Conservation (phyloP, 2,113 vertebrate genomes). For the Istiophorus platypterus region DNA sequence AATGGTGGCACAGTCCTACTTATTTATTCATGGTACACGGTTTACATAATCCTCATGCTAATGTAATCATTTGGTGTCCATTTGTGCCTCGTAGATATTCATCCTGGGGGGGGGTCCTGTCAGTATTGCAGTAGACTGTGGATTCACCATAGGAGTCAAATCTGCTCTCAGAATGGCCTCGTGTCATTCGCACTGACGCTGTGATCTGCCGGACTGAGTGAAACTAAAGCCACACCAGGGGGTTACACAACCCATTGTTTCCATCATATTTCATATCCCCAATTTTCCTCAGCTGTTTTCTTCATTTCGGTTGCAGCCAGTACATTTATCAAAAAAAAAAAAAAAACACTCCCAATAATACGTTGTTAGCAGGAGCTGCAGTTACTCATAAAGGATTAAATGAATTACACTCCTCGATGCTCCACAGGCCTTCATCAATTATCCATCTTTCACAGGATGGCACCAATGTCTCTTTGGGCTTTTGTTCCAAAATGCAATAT, state of each 20-base stretch:
- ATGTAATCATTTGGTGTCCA: slow-evolving; percentile 68
- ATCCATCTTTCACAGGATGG: slow-evolving; percentile 50
- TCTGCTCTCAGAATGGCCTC: slow-evolving; percentile 33
- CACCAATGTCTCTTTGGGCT: slow-evolving; percentile 38
- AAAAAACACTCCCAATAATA: slow-evolving; percentile 38
- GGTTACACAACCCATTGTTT: slow-evolving; percentile 40
- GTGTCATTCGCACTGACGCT: slow-evolving; percentile 62
- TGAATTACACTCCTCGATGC: slow-evolving; percentile 34
- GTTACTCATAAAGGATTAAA: slow-evolving; percentile 52
- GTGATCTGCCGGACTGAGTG: slow-evolving; percentile 19
- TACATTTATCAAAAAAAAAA: slow-evolving; percentile 32
- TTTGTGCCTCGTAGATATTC: slow-evolving; percentile 52
- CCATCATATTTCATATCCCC: slow-evolving; percentile 44
- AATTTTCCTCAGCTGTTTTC: slow-evolving; percentile 45
- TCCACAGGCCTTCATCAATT: slow-evolving; percentile 39
- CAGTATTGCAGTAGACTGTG: slow-evolving; percentile 43
- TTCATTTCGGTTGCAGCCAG: slow-evolving; percentile 37
- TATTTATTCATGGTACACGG: slow-evolving; percentile 66
- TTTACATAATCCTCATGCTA: slow-evolving; percentile 65
- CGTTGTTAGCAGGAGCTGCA: slow-evolving; percentile 49
- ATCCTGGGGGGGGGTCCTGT: slow-evolving; percentile 38
- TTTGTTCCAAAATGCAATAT: slow-evolving; percentile 34
- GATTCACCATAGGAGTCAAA: slow-evolving; percentile 43
- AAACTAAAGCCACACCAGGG: slow-evolving; percentile 39
- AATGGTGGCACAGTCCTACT: slow-evolving; percentile 47